These are phyloP conservation scores for Polydrusus tereticollis DNA, from an alignment of 2,888 invertebrate species.

Conservation along the genomic window DNA sequence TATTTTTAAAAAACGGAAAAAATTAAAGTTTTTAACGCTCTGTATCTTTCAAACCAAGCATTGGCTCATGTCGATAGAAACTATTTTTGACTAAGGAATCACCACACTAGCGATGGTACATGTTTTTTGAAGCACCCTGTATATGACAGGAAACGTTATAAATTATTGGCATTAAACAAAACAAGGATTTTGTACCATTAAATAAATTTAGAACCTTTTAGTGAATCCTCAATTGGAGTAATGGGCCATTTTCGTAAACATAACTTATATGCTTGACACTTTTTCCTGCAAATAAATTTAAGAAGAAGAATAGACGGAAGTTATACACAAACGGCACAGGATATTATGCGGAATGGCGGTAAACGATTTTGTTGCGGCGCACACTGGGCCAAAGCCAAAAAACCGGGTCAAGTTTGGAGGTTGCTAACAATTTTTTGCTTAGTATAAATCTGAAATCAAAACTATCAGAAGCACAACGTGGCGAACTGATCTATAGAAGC, in stretches of 20 bases:
- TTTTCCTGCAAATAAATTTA: slow-evolving; percentile 37
- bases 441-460: too few relatives aligned
- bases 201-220: slow-evolving; percentile 28
- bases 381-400: not conserved
- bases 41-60: too few relatives aligned
- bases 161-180: not conserved
- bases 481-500: too few relatives aligned
- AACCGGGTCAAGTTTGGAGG: too few relatives aligned
- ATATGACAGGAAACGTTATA: not conserved
- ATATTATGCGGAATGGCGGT: slow-evolving; percentile 26
- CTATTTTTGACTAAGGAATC: too few relatives aligned
- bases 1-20: too few relatives aligned
- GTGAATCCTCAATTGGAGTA: slow-evolving; percentile 24
- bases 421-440: too few relatives aligned
- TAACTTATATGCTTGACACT: slow-evolving; percentile 32
- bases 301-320: slow-evolving; percentile 36
- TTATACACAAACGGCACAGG: slow-evolving; percentile 26
- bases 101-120: too few relatives aligned
- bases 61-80: too few relatives aligned
- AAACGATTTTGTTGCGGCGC: not conserved
- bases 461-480: too few relatives aligned
- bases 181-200: slow-evolving; percentile 4
- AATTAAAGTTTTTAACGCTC: not conserved
- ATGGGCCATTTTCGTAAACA: slow-evolving; percentile 34
- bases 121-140: too few relatives aligned